Evolutionary conservation across 2,113 vertebrate genomes (phyloP).

Genomic region (Merops nubicus): DNA sequence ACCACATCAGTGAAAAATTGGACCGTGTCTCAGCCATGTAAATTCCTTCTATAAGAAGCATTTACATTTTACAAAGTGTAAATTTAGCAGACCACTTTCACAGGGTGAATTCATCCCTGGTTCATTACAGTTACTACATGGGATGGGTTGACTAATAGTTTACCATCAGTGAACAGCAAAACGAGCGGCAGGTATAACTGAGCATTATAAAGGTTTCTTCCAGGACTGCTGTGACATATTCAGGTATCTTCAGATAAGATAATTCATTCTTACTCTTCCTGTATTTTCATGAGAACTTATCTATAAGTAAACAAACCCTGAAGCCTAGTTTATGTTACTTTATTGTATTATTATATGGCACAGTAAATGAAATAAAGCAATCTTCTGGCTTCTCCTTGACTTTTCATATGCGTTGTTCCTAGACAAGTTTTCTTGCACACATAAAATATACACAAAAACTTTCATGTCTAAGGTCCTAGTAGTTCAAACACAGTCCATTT

Average conservation of each 20-base stretch:
- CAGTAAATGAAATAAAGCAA: not conserved
- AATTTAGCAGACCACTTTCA: slow-evolving; percentile 55
- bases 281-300: not conserved
- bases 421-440: not conserved
- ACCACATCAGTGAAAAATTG: slow-evolving; percentile 77
- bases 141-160: not conserved
- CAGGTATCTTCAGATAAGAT: slow-evolving; percentile 7
- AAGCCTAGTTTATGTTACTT: not conserved
- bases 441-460: not conserved
- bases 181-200: not conserved
- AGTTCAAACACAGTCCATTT: not conserved
- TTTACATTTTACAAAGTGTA: slow-evolving; percentile 60
- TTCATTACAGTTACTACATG: not conserved
- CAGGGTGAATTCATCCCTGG: not conserved
- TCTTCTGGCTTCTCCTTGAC: not conserved
- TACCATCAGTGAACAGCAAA: not conserved
- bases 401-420: not conserved
- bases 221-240: not conserved
- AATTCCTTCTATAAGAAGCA: slow-evolving; percentile 64
- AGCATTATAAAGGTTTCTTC: slow-evolving; percentile 24
- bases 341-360: not conserved
- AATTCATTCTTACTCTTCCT: not conserved
- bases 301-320: not conserved
- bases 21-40: slow-evolving; percentile 32
- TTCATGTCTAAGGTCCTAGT: not conserved